Conservation (phyloP, 2,797 vertebrate species). For the Paedocypris micromegethes region DNA sequence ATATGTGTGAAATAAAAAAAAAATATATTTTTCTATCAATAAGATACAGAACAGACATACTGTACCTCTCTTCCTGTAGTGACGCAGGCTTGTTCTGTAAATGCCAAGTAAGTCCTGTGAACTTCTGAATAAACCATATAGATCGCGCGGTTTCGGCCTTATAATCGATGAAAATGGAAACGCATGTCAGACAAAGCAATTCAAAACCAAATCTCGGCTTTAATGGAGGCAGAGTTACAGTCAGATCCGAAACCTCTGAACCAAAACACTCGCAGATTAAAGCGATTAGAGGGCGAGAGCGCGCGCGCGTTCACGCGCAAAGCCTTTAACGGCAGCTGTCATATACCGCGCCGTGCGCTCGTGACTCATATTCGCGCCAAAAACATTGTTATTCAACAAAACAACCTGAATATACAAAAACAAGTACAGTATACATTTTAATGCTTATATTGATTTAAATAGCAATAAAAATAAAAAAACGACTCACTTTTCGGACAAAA, state of each 20-base stretch:
- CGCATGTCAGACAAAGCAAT: no score
- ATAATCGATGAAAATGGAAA: background rate
- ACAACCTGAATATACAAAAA: background rate
- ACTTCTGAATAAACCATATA: background rate
- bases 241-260: background rate
- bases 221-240: background rate
- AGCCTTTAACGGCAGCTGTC: constrained; percentile 21
- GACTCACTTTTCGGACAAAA: no score
- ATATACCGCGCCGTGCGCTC: background rate
- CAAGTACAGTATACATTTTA: no score
- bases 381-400: background rate
- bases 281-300: constrained; percentile 7
- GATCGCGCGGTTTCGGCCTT: background rate
- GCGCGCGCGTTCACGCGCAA: background rate
- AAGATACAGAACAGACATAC: background rate
- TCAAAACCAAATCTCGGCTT: background rate
- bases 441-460: no score
- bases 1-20: no score
- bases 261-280: constrained; percentile 12
- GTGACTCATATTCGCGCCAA: background rate
- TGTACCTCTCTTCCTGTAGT: constrained; percentile 12
- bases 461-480: no score
- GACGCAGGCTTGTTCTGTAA: background rate
- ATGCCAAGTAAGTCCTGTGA: background rate
- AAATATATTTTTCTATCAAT: no score